A percentile compares a stretch with the other conserved stretches of the same genome.
These are phyloP conservation scores for Polypedilum pembai DNA, from an alignment of 1,140 invertebrate species.

Conservation along the genomic window DNA sequence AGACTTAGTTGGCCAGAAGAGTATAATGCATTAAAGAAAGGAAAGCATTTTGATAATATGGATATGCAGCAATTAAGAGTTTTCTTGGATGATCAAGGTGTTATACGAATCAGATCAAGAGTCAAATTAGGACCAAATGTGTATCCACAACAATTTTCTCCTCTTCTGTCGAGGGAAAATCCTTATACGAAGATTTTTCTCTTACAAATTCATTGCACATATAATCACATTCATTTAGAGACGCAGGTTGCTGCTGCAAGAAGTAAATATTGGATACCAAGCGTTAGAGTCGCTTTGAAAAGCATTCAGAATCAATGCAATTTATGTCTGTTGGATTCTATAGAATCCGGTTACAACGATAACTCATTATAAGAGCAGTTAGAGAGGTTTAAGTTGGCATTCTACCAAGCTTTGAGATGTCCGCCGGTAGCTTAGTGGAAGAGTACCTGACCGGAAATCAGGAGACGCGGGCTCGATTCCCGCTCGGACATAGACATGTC, in stretches of 20 bases:
- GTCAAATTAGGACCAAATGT: not conserved
- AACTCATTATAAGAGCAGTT: too few relatives aligned
- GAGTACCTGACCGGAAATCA: too few relatives aligned
- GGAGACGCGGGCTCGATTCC: too few relatives aligned
- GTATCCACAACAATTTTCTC: not conserved
- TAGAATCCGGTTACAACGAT: too few relatives aligned
- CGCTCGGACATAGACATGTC: too few relatives aligned
- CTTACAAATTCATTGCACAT: not conserved
- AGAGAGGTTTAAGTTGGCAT: too few relatives aligned
- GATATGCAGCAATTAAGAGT: not conserved
- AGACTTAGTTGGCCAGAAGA: not conserved
- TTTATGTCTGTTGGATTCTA: too few relatives aligned
- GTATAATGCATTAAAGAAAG: not conserved
- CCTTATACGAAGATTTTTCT: not conserved
- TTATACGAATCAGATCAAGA: not conserved
- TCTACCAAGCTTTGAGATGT: too few relatives aligned
- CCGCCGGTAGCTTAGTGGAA: too few relatives aligned
- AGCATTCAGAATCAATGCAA: too few relatives aligned
- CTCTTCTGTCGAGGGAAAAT: not conserved
- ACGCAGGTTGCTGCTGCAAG: not conserved
- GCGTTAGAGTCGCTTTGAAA: too few relatives aligned
- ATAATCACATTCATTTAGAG: not conserved
- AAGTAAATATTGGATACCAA: not conserved
- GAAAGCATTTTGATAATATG: not conserved
- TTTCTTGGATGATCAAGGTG: not conserved